phyloP scores from a whole-genome alignment of 2,113 vertebrate genomes.

The Microtus pennsylvanicus region DNA sequence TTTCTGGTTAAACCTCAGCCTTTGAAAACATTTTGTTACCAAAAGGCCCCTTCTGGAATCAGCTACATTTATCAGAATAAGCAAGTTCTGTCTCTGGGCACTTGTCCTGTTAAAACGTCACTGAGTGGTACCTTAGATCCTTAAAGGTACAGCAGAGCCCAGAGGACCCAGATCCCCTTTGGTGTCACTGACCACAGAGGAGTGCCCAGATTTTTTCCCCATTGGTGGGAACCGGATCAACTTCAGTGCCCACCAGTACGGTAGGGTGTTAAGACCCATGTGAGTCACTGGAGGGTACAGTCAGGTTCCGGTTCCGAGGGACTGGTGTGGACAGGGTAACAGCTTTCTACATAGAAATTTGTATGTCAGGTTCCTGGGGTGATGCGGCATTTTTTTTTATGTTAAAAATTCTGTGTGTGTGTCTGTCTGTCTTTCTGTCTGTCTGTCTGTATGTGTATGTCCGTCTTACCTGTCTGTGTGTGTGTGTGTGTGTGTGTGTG shows the following conservation, averaged over 20 bases:
- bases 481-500: no score
- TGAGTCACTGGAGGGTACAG: neutral
- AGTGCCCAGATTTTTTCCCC: neutral
- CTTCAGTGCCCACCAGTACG: neutral
- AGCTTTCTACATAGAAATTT: neutral
- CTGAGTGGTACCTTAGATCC: neutral
- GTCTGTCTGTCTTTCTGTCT: no score
- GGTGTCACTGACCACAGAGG: neutral
- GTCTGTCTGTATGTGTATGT: no score
- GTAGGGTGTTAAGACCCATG: neutral
- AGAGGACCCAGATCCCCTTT: neutral
- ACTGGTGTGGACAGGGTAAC: neutral
- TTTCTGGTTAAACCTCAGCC: neutral
- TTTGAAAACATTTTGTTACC: neutral
- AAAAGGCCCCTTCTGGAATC: neutral
- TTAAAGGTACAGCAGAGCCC: neutral
- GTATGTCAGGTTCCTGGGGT: no score
- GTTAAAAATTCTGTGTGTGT: neutral
- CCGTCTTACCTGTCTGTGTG: no score
- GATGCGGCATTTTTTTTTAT: neutral
- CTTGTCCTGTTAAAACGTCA: neutral
- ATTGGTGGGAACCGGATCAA: neutral
- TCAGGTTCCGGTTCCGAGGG: neutral
- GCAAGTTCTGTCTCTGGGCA: neutral
- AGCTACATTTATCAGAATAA: neutral